Evolutionary conservation across 2,888 invertebrate genomes (phyloP), one percentile per base, ranked within the genome.

Genomic region (Drosophila subquinaria): DNA sequence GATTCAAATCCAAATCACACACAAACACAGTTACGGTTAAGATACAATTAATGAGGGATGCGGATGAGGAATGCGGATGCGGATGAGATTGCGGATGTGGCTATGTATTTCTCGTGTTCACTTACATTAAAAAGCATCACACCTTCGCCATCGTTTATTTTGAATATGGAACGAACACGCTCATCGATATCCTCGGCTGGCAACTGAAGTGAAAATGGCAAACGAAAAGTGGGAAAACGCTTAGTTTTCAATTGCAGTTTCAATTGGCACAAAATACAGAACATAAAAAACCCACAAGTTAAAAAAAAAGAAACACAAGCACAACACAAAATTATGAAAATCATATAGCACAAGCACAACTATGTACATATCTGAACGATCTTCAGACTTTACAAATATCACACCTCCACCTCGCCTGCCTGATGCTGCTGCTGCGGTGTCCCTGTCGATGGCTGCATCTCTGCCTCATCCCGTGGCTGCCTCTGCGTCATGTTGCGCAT

Each of bases 91-190:
- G 15, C 10, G 17, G 10, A n/a, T 42, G 30, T 56, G 45, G 15
- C n/a, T 20, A 11, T 9, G 13, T 38, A 48, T 15, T n/a, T 42
- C 23, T 56, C 36, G n/a, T 15, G 57, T 55, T 51, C 61, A 83
- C 89, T 88, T 87, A 87, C 87, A 74, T 82, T 73, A 53, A 88
- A 88, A 47, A 88, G 56, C 43, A 65, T 62, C 48, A 88, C 56
- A 72, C 81, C 84, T 17, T 63, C 33, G 55, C 79, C 79, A 38
- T 81, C 73, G 43, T 61, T 55, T 30, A 86, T 43, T 47, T 51
- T 56, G 61, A 87, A 88, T 62, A 87, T 57, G 35, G 73, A 55
- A 52, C 57, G 69, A 69, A 87, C 51, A 55, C 74, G 72, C 13
- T 69, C 64, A 10, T 87, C 72, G 59, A 66, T 57, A 48, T 73